phyloP scores from a whole-genome alignment of 2,113 vertebrate species.

The Sigmodon hispidus region DNA sequence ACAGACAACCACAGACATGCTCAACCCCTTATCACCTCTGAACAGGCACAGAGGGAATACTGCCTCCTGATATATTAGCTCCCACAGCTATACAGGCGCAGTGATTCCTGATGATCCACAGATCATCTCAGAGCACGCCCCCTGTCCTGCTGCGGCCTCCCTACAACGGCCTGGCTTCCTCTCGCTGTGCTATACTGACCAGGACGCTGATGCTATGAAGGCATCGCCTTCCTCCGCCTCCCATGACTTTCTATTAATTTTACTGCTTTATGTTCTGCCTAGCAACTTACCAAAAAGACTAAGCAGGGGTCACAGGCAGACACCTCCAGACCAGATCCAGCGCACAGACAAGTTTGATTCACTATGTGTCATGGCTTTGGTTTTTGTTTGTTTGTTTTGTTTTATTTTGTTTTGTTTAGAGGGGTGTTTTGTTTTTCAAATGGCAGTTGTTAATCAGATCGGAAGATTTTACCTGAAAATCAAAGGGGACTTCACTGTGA shows the following conservation, averaged over 20 bases:
- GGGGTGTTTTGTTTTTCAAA: no score
- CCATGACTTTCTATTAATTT: background rate
- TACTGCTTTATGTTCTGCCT: background rate
- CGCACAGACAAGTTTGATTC: background rate
- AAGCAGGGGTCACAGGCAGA: background rate
- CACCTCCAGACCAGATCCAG: background rate
- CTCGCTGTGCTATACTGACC: background rate
- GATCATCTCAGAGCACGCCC: no score
- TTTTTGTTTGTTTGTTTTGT: background rate
- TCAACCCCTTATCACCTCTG: background rate
- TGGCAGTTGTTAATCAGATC: background rate
- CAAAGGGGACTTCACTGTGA: slow-evolving; percentile 36
- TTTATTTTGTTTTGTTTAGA: background rate
- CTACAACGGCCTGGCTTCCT: background rate
- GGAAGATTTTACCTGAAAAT: background rate
- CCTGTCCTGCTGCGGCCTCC: accelerated
- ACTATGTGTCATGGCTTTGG: background rate
- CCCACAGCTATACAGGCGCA: background rate
- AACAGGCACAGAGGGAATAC: background rate
- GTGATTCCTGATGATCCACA: background rate
- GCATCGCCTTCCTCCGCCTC: background rate
- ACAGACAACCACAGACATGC: background rate
- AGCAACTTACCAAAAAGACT: background rate
- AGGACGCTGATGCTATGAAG: accelerated
- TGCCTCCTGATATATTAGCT: background rate